Evolutionary conservation across 2,797 vertebrate genomes (phyloP).

Genomic region (Gobionotothen gibberifrons): DNA sequence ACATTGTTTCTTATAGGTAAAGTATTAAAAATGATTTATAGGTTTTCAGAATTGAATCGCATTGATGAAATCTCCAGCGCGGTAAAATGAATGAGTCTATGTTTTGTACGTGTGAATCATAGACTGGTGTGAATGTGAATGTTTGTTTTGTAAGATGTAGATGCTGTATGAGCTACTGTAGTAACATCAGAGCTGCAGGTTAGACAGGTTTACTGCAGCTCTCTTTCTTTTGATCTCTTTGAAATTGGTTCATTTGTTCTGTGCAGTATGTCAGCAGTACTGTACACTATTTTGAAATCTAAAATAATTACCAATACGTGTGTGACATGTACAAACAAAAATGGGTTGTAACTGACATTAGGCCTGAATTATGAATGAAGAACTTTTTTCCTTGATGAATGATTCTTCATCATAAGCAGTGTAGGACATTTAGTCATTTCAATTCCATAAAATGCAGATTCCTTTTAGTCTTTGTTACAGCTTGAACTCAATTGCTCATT

Average conservation of each 20-base stretch:
- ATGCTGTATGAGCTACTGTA: conserved; percentile 3
- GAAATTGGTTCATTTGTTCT: not conserved
- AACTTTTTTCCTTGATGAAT: conserved; percentile 34
- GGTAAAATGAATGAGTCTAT: not conserved
- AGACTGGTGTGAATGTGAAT: not conserved
- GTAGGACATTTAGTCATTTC: conserved; percentile 16
- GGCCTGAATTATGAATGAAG: conserved; percentile 45
- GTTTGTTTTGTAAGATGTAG: not conserved
- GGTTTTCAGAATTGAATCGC: conserved; percentile 4
- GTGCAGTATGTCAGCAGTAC: conserved; percentile 6
- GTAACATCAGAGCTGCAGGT: not conserved
- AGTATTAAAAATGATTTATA: conserved; percentile 8
- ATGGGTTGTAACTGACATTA: conserved; percentile 20
- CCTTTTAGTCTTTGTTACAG: conserved; percentile 11
- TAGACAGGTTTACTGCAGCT: conserved; percentile 1
- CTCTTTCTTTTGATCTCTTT: not conserved
- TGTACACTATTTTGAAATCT: conserved; percentile 9
- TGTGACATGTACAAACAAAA: conserved; percentile 12
- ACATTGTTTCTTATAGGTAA: conserved; percentile 3
- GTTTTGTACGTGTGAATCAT: not conserved
- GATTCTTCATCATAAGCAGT: conserved; percentile 28
- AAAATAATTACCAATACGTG: not conserved
- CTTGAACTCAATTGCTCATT: conserved; percentile 1
- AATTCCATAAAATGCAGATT: conserved; percentile 10
- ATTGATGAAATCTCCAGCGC: not conserved